Conservation (phyloP, 1,140 invertebrate species). For the Lycorma delicatula region DNA sequence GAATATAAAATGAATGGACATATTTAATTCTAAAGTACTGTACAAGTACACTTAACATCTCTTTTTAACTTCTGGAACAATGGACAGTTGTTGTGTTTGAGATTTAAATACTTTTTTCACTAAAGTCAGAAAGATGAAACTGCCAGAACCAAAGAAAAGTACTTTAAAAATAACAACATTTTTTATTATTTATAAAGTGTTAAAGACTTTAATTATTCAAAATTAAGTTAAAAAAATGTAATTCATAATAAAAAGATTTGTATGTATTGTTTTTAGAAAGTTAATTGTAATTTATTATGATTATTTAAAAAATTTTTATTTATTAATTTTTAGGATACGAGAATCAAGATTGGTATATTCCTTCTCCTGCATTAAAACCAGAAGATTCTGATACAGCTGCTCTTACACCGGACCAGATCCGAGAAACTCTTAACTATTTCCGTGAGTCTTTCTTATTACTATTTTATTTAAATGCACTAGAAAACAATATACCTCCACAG, state of each 20-base stretch:
- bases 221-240: neutral
- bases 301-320: neutral
- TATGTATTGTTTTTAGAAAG: neutral
- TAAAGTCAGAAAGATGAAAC: too few relatives aligned
- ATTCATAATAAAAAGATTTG: neutral
- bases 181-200: too few relatives aligned
- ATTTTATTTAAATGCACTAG: too few relatives aligned
- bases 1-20: too few relatives aligned
- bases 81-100: too few relatives aligned
- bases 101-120: too few relatives aligned
- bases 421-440: conserved; percentile 95
- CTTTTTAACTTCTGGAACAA: too few relatives aligned
- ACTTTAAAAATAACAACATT: too few relatives aligned
- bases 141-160: too few relatives aligned
- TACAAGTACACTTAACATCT: too few relatives aligned
- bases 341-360: conserved; percentile 90
- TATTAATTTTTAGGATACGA: conserved; percentile 67
- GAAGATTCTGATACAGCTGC: conserved; percentile 70
- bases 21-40: too few relatives aligned
- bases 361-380: conserved; percentile 66
- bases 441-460: conserved; percentile 58
- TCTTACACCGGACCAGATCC: conserved; percentile 86
- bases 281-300: neutral
- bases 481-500: too few relatives aligned
- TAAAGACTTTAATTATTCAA: neutral